Base-by-base conservation (phyloP, 2,113 vertebrate genomes). In the Oncorhynchus kisutch region DNA sequence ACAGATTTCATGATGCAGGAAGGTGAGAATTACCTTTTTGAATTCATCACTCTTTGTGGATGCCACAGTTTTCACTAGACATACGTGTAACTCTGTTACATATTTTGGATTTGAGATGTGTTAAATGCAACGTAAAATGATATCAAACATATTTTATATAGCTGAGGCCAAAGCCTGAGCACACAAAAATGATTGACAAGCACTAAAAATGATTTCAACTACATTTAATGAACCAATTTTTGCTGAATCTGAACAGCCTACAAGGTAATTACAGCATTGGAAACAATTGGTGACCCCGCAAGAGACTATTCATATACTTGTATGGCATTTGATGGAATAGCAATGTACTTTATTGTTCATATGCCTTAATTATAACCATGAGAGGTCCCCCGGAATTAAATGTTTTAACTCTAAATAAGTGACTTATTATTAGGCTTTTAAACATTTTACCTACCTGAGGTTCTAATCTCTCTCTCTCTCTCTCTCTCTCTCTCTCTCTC, bases 91-190 rank as follows among this genome's bases (percentile, higher is more conserved):
- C 1, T 4, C 48, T 57, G 51, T 31, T 72, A n/a, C 24, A 72
- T 72, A 71, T 76, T 78, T 73, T 75, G 27, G 45, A 78, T 84
- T 73, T 59, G 75, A 70, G 72, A 75, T 67, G 75, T 78, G 79
- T 71, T 74, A 74, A 81, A 76, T 51, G 51, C 62, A 59, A 29
- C 74, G 76, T 73, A 77, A 65, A 81, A 60, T 11, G 2, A 11
- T 71, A 51, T 67, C 39, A 65, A 51, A 51, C 79, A 73, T 65
- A 70, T 76, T 62, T 73, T 64, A 25, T n/a, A 57, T 73, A 71
- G 8, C 66, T 62, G 49, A 81, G 67, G 45, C 48, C 16, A 25
- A 68, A 11, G 13, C 18, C 39, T 49, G 68, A 71, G 18, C 39
- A 48, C 65, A 14, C 71, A 54, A 76, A 69, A 54, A 73, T 24